A percentile compares a stretch with the other conserved stretches of the same genome.
Conservation (phyloP, 1,140 invertebrate genomes). For the Drosophila trapezifrons region DNA sequence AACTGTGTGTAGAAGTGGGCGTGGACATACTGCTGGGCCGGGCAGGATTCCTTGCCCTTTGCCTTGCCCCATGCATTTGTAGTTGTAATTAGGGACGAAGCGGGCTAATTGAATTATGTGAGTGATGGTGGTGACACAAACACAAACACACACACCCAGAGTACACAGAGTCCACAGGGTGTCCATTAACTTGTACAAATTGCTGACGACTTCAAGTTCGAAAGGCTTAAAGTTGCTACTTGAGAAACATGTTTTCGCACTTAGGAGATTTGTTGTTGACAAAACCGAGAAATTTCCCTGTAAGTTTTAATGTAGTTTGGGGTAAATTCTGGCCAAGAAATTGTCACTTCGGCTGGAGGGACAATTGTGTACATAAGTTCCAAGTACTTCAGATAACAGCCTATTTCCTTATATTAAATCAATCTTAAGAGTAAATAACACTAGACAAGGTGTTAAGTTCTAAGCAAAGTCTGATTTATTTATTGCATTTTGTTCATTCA, state of each 20-base stretch:
- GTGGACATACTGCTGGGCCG: constrained; percentile 21
- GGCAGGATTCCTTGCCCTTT: constrained; percentile 38
- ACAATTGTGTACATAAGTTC: neutral
- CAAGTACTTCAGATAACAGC: neutral
- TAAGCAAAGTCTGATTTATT: neutral
- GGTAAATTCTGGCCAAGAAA: constrained; percentile 1
- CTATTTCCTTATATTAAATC: neutral
- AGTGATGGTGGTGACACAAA: constrained; percentile 29
- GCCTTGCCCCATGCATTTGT: constrained; percentile 27
- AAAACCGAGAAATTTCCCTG: constrained; percentile 13
- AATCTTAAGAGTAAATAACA: neutral
- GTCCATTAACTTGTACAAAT: constrained; percentile 45
- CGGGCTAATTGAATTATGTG: constrained; percentile 72
- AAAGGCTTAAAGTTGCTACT: constrained; percentile 43
- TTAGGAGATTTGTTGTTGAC: constrained; percentile 43
- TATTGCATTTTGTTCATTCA: too few relatives aligned
- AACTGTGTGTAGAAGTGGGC: constrained; percentile 49
- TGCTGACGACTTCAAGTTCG: constrained; percentile 15
- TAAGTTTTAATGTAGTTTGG: constrained; percentile 1
- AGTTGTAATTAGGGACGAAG: constrained; percentile 70
- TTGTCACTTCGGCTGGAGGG: neutral
- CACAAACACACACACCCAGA: neutral
- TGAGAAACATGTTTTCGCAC: constrained; percentile 49
- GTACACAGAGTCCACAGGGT: constrained; percentile 23
- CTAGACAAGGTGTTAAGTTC: too few relatives aligned